Conservation (phyloP, 2,797 vertebrate genomes). For the Neomorphus geoffroyi region DNA sequence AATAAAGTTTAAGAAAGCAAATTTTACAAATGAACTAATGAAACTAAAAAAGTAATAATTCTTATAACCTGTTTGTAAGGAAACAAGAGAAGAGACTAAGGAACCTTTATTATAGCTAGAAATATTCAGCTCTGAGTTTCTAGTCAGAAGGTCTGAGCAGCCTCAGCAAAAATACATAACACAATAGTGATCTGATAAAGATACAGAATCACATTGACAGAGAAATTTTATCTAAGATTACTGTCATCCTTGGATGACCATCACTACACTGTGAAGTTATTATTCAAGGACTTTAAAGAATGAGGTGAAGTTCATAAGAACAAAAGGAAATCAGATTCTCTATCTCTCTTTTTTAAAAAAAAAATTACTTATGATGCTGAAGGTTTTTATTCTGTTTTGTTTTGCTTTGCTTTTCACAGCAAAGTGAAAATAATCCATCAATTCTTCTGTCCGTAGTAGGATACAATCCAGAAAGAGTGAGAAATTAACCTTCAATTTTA, state of each 20-base stretch:
- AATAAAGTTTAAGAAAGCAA: not conserved
- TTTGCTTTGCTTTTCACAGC: not conserved
- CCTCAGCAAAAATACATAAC: not conserved
- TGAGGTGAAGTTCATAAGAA: not conserved
- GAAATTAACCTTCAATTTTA: not conserved
- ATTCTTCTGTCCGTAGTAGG: not conserved
- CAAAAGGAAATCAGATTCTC: not conserved
- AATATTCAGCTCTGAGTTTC: not conserved
- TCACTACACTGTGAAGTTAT: not conserved
- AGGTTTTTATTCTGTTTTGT: not conserved
- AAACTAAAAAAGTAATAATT: not conserved
- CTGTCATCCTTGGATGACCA: not conserved
- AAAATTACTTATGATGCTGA: not conserved
- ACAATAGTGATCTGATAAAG: not conserved
- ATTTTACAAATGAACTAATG: fast-evolving
- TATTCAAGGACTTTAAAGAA: not conserved
- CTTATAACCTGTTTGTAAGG: not conserved
- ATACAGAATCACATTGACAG: not conserved
- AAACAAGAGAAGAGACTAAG: not conserved
- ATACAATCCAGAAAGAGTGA: not conserved
- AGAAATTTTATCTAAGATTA: not conserved
- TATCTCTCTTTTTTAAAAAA: not conserved
- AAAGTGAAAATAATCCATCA: not conserved
- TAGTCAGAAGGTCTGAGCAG: not conserved
- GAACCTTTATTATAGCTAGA: not conserved